phyloP scores from a whole-genome alignment of 2,797 vertebrate genomes.

The Todus mexicanus region DNA sequence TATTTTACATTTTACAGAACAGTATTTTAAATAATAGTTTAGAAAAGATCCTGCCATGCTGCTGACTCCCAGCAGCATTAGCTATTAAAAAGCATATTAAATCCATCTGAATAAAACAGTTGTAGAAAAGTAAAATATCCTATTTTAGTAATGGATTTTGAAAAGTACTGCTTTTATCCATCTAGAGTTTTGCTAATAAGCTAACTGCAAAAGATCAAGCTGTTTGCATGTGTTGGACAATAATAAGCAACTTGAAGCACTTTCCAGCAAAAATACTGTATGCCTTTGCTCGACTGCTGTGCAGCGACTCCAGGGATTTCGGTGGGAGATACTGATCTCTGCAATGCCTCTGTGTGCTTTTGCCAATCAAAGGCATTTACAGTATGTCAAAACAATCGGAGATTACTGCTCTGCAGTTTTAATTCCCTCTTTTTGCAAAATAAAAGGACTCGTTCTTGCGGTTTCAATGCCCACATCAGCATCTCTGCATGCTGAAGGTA shows the following conservation, averaged over 20 bases:
- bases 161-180: conserved; percentile 41
- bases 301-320: conserved; percentile 35
- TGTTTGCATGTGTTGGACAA: conserved; percentile 29
- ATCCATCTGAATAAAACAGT: conserved; percentile 4
- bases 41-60: conserved; percentile 20
- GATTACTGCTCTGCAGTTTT: conserved; percentile 46
- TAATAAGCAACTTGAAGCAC: conserved; percentile 40
- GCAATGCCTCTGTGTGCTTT: conserved; percentile 37
- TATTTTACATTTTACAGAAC: conserved; percentile 38
- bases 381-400: conserved; percentile 49
- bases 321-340: conserved; percentile 48
- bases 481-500: background rate
- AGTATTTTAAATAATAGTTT: conserved; percentile 55
- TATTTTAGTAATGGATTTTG: conserved; percentile 41
- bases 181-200: conserved; percentile 23
- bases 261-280: conserved; percentile 25
- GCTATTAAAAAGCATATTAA: conserved; percentile 46
- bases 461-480: background rate
- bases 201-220: conserved; percentile 32
- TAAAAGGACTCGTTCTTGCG: background rate
- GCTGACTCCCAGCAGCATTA: conserved; percentile 24
- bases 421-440: conserved; percentile 31
- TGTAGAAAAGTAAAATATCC: conserved; percentile 30
- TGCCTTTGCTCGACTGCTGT: conserved; percentile 20
- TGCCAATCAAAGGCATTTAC: conserved; percentile 57